Evolutionary conservation across 2,113 vertebrate genomes (phyloP), one percentile per base, ranked within the genome.

Genomic region (Syrmaticus mikado): DNA sequence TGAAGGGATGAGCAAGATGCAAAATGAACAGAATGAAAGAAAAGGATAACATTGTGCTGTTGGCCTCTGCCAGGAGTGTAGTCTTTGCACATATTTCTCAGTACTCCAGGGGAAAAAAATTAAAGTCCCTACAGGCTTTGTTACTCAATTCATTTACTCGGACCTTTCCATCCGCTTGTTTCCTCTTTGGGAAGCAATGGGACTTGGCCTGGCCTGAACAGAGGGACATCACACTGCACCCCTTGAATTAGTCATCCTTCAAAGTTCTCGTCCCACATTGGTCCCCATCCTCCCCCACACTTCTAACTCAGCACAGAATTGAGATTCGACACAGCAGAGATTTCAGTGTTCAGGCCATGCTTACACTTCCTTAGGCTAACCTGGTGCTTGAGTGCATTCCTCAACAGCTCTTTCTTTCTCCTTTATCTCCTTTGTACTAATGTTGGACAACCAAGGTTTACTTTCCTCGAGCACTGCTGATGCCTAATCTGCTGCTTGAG

Each of bases 381-480:
- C 61, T 94, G 77, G 85, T 92, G 88, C 85, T 94, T 24, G 41
- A 65, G n/a, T 64, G 55, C 65, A 55, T 78, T 90, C 91, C 68
- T 38, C 45, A 53, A 12, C 62, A 57, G 20, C 19, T 74, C 36
- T 52, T 14, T 22, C 30, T 80, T 87, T 65, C 91, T 68, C 13
- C 74, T 2, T 67, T 40, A 57, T 21, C 5, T 8, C 0, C 19
- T 82, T 60, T 3, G 3, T 74, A 46, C 32, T 2, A 2, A 64
- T 84, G 15, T 40, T 88, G 61, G 65, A 40, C 28, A n/a, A 24
- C 27, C 52, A 68, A 53, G 7, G 7, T 38, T 91, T 75, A 11
- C 28, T 74, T 3, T 1, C 58, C 50, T 55, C 62, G n/a, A 52
- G 17, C 61, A 36, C 1, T 50, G 40, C 15, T 34, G 8, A n/a